A percentile compares a stretch with the other conserved stretches of the same genome.
Evolutionary conservation across 2,797 vertebrate genomes (phyloP).

Genomic region (Vipera latastei): DNA sequence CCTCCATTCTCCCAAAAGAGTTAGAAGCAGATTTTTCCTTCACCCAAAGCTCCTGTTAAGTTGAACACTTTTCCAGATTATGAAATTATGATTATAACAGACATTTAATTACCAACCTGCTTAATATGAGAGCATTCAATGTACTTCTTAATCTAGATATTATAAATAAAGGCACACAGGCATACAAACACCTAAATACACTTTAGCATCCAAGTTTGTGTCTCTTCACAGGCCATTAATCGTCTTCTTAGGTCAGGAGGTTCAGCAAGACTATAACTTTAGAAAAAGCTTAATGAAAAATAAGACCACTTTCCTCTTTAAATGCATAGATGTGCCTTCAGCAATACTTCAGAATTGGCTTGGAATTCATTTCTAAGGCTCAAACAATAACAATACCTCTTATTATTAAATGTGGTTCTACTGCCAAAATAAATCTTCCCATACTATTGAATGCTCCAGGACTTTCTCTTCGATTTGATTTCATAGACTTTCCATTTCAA

Average conservation of each 20-base stretch:
- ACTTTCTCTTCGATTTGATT: conserved; percentile 20
- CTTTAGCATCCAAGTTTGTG: conserved; percentile 3
- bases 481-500: not conserved
- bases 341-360: conserved; percentile 38
- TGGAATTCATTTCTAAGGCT: conserved; percentile 42
- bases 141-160: not conserved
- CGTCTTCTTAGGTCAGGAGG: not conserved
- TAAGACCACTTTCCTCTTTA: conserved; percentile 44
- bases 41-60: not conserved
- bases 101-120: conserved; percentile 43
- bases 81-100: conserved; percentile 22
- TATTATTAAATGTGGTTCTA: conserved; percentile 39
- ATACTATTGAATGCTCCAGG: conserved; percentile 8
- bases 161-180: conserved; percentile 16
- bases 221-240: conserved; percentile 30
- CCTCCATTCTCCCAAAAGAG: not conserved
- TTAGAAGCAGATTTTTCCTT: not conserved
- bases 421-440: conserved; percentile 46
- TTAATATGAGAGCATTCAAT: conserved; percentile 32
- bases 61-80: not conserved
- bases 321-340: conserved; percentile 46
- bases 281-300: conserved; percentile 39
- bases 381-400: conserved; percentile 36
- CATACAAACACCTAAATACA: not conserved
- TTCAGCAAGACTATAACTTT: conserved; percentile 30